Evolutionary conservation across 2,888 invertebrate genomes (phyloP).

Genomic region (Minunthozetes semirufus): DNA sequence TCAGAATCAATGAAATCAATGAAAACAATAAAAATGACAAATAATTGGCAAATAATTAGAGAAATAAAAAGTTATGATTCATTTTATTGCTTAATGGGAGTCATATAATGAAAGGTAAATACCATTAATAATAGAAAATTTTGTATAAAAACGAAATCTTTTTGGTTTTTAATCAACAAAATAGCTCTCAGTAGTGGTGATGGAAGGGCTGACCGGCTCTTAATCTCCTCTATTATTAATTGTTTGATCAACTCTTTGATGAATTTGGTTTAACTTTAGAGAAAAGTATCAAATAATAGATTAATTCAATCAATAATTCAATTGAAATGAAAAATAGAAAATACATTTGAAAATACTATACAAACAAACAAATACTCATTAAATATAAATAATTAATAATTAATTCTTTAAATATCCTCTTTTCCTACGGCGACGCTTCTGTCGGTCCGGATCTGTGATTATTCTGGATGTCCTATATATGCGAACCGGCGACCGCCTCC

Average conservation of each 20-base stretch:
- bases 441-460: not conserved
- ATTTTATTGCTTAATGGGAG: conserved; percentile 1
- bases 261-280: not conserved
- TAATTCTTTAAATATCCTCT: conserved; percentile 16
- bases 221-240: no score
- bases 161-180: no score
- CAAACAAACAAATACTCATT: conserved; percentile 7
- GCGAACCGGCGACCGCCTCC: not conserved
- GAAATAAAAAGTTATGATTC: conserved; percentile 25
- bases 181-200: no score
- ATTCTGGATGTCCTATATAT: not conserved
- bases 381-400: conserved; percentile 7
- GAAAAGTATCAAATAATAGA: not conserved
- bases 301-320: not conserved
- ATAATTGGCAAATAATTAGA: no score
- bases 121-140: no score
- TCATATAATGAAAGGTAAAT: not conserved
- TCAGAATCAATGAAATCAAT: no score
- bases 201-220: no score
- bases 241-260: not conserved
- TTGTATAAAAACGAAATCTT: no score
- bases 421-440: conserved; percentile 19
- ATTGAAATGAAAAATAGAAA: not conserved
- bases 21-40: no score
- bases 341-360: conserved; percentile 3